Percentiles rank a stretch among this genome's conserved stretches.
These are phyloP conservation scores for Sparidentex hasta DNA, from an alignment of 2,797 vertebrate genomes.

Conservation along the genomic window DNA sequence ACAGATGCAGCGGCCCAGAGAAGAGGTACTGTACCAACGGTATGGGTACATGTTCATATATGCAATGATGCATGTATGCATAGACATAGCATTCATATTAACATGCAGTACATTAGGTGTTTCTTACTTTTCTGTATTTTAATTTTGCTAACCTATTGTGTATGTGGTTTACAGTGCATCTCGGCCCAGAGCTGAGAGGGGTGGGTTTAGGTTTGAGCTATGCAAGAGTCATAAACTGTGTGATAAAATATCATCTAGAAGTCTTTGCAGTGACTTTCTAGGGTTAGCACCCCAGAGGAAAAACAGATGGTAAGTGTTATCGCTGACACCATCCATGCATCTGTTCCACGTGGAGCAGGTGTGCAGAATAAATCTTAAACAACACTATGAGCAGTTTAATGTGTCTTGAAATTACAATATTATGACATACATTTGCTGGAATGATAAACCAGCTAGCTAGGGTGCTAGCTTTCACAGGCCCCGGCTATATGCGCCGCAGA, in stretches of 20 bases:
- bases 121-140: too few relatives aligned
- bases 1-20: too few relatives aligned
- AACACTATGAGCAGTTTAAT: background rate
- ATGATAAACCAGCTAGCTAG: slow-evolving; percentile 18
- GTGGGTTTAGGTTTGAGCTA: too few relatives aligned
- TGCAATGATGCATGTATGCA: too few relatives aligned
- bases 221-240: background rate
- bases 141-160: too few relatives aligned
- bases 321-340: background rate
- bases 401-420: background rate
- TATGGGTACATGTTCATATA: too few relatives aligned
- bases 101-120: too few relatives aligned
- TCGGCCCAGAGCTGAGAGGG: too few relatives aligned
- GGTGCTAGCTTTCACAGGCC: slow-evolving; percentile 65
- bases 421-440: background rate
- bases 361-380: background rate
- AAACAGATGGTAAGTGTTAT: background rate
- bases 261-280: background rate
- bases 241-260: background rate
- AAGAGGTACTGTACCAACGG: too few relatives aligned
- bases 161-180: too few relatives aligned
- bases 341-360: slow-evolving; percentile 2
- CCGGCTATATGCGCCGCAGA: slow-evolving; percentile 26
- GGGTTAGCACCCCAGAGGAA: background rate
- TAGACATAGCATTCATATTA: too few relatives aligned